Base-by-base conservation (phyloP, 2,797 vertebrate genomes). In the Apogon hyalosoma region DNA sequence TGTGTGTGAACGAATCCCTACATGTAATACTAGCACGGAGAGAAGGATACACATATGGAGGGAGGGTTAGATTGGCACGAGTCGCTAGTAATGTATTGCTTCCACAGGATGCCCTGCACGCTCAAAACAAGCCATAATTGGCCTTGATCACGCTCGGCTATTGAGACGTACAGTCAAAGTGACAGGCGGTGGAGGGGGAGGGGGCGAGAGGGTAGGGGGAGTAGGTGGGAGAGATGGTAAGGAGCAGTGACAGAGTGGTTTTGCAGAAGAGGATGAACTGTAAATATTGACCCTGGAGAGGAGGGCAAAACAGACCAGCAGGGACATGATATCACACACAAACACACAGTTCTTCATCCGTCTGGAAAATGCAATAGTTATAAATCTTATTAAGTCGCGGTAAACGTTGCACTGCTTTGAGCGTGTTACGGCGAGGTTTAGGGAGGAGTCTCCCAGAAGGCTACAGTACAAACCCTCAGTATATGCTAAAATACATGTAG, bases 231-330 rank as follows among this genome's bases (percentile, higher is more conserved):
- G 70, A 67, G 83, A 82, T 9, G 55, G 13, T 82, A 55, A 88
- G 63, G 63, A 59, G 33, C 70, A 79, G 74, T 87, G 87, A 87
- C 79, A 73, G 83, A 77, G 76, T 69, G 69, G 79, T 78, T 86
- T 79, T 79, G 63, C 75, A 80, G 69, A 75, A 75, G 73, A 87
- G 61, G 76, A 83, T 84, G 77, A 85, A 88, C 84, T 89, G 88
- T 90, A 92, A 92, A 91, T 88, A 89, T 87, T 90, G 88, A 89
- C 85, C 85, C 81, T 73, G 42, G 16, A 73, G 64, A 84, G 63
- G 55, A 76, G 82, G 82, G 75, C 62, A 68, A 76, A 73, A 69
- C 64, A 63, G 73, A 83, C 61, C 71, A 82, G 72, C 62, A 54
- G 74, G 66, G 63, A 68, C 54, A 60, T 24, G 7, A 78, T 74